Evolutionary conservation across 2,797 vertebrate species (phyloP).

Genomic region (Rhadinocentrus ornatus): DNA sequence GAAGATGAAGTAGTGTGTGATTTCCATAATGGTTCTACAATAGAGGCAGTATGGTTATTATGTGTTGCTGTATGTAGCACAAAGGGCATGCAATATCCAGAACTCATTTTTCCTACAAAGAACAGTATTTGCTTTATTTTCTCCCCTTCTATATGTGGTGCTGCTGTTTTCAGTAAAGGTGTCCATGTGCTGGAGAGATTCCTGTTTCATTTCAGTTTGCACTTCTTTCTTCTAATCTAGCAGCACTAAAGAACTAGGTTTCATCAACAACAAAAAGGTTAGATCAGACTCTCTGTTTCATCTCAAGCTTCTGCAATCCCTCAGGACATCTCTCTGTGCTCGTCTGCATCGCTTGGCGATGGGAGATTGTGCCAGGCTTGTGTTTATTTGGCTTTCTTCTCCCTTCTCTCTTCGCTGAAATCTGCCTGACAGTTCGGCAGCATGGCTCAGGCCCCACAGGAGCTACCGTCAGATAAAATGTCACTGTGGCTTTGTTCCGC

Average conservation of each 20-base stretch:
- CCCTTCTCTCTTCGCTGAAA: conserved; percentile 76
- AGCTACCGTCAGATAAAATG: conserved; percentile 82
- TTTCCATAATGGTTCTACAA: conserved; percentile 64
- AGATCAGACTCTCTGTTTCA: conserved; percentile 83
- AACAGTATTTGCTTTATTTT: conserved; percentile 57
- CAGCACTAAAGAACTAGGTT: conserved; percentile 72
- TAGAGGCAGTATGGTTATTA: conserved; percentile 41
- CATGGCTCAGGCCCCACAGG: conserved; percentile 75
- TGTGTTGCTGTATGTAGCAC: conserved; percentile 53
- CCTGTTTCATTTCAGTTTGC: conserved; percentile 66
- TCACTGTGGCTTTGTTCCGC: conserved; percentile 80
- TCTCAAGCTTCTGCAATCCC: conserved; percentile 76
- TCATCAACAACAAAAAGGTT: conserved; percentile 78
- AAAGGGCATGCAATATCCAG: conserved; percentile 50
- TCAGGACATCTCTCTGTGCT: conserved; percentile 65
- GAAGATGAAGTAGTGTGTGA: conserved; percentile 65
- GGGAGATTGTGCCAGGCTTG: conserved; percentile 76
- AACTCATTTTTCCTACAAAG: conserved; percentile 62
- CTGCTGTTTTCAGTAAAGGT: conserved; percentile 52
- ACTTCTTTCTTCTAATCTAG: conserved; percentile 79
- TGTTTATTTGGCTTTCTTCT: conserved; percentile 81
- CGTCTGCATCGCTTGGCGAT: conserved; percentile 69
- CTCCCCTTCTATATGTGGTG: conserved; percentile 51
- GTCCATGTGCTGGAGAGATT: conserved; percentile 50
- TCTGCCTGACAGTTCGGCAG: conserved; percentile 82